Evolutionary conservation across 2,888 invertebrate species (phyloP), one percentile per base, ranked within the genome.

Genomic region (Drosophila peninsularis): DNA sequence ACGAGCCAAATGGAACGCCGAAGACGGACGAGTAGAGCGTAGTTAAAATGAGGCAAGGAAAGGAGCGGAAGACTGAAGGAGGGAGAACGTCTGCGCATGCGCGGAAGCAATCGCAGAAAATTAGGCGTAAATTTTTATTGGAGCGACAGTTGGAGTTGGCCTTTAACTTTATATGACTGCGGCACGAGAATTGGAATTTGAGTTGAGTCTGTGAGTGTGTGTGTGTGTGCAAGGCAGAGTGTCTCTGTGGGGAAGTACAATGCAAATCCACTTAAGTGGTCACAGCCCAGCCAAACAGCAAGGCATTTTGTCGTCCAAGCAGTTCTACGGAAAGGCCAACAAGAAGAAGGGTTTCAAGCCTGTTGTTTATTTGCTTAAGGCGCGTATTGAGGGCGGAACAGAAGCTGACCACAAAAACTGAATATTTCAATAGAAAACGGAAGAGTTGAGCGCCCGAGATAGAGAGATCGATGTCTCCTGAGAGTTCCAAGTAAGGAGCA

Each of bases 51-150:
- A 17, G 45, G 36, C 36, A 36, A n/a, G 2, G 7, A 5, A 14
- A 5, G 3, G 10, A 2, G n/a, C 11, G 14, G 14, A 21, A 11
- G 10, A 0, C 13, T 3, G 24, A 1, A 1, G 13, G 11, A n/a
- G 45, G 13, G 14, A 47, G n/a, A 49, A 30, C 42, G 82, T 85
- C 86, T 85, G 88, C 80, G 76, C 75, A 82, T 85, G 88, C 71
- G 70, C 82, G 79, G 77, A 81, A 78, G 85, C 76, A 63, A 57
- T 37, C 41, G 61, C 62, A 65, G 62, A 82, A 80, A 86, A 84
- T 84, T 82, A 84, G 83, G 75, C 75, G 68, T 75, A 86, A 62
- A 80, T 82, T 79, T 83, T 85, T 83, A 79, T 88, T 85, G 80
- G 78, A 66, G 83, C 74, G 70, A 88, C 86, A 80, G 83, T 81